A percentile compares a stretch with the other conserved stretches of the same genome.
Evolutionary conservation across 1,140 invertebrate genomes (phyloP).

Genomic region (Nephotettix cincticeps): DNA sequence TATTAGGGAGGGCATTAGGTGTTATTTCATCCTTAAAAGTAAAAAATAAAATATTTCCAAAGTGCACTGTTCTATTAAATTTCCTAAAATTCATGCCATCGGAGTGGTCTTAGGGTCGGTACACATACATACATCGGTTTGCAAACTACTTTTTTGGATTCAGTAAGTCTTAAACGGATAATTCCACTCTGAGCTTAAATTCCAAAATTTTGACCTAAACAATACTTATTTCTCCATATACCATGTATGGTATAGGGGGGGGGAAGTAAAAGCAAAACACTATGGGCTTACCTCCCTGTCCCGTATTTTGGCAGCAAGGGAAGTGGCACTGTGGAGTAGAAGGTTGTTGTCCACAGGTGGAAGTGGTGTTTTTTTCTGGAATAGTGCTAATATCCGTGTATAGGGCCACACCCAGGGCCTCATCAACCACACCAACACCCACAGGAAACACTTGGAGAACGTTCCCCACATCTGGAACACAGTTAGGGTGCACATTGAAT

Average conservation of each 20-base stretch:
- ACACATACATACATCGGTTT: not conserved
- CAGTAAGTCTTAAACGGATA: not conserved
- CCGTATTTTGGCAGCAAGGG: slow-evolving; percentile 47
- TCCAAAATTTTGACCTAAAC: too few relatives aligned
- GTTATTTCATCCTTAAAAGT: too few relatives aligned
- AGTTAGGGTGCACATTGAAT: too few relatives aligned
- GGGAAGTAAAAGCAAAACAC: too few relatives aligned
- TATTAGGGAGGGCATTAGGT: too few relatives aligned
- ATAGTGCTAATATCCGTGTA: not conserved
- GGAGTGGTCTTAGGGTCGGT: too few relatives aligned
- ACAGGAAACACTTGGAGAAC: not conserved
- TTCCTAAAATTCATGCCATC: too few relatives aligned
- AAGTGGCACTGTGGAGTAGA: slow-evolving; percentile 39
- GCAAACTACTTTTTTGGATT: not conserved
- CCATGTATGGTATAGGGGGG: too few relatives aligned
- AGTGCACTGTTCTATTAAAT: too few relatives aligned
- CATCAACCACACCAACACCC: not conserved
- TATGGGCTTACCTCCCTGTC: slow-evolving; percentile 64
- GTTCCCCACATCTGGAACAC: slow-evolving; percentile 22
- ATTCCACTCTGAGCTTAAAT: too few relatives aligned
- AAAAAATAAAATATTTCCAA: too few relatives aligned
- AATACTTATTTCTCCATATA: too few relatives aligned
- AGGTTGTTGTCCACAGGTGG: not conserved
- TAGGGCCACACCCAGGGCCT: not conserved
- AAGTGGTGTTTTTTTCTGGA: slow-evolving; percentile 9